phyloP scores from a whole-genome alignment of 2,888 invertebrate genomes.

The Lomographa bimaculata region DNA sequence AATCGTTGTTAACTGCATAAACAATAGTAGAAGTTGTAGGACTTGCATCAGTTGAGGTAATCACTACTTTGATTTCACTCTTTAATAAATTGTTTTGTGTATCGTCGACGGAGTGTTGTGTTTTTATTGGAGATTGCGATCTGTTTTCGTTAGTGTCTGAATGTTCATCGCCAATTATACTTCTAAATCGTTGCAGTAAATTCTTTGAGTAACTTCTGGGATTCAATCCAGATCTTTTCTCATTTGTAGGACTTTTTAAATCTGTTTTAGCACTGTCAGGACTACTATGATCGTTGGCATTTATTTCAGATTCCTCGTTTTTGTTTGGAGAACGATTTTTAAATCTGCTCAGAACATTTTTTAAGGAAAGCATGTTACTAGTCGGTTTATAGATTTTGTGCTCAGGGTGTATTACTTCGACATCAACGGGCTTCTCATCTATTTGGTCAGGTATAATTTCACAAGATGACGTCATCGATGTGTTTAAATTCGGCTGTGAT shows the following conservation, averaged over 20 bases:
- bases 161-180: constrained; percentile 77
- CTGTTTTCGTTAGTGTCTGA: constrained; percentile 64
- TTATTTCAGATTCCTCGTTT: constrained; percentile 65
- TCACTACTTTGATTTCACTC: constrained; percentile 66
- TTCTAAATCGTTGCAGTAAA: constrained; percentile 74
- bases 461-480: constrained; percentile 81
- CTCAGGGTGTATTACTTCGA: constrained; percentile 87
- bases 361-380: constrained; percentile 78
- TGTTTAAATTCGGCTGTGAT: constrained; percentile 75
- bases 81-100: constrained; percentile 46
- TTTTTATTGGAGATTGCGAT: constrained; percentile 42
- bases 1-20: constrained; percentile 50
- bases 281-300: constrained; percentile 70
- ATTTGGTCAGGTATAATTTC: constrained; percentile 78
- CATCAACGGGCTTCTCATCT: constrained; percentile 67
- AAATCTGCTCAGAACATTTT: constrained; percentile 83
- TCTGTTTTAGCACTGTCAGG: constrained; percentile 62
- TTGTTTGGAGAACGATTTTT: constrained; percentile 70
- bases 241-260: constrained; percentile 66
- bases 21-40: constrained; percentile 58
- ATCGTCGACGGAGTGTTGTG: constrained; percentile 40
- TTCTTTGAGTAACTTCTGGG: constrained; percentile 77
- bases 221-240: constrained; percentile 69
- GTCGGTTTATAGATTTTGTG: constrained; percentile 90
- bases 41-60: constrained; percentile 64